Evolutionary conservation across 2,888 invertebrate species (phyloP).

Genomic region (Pterostichus niger): DNA sequence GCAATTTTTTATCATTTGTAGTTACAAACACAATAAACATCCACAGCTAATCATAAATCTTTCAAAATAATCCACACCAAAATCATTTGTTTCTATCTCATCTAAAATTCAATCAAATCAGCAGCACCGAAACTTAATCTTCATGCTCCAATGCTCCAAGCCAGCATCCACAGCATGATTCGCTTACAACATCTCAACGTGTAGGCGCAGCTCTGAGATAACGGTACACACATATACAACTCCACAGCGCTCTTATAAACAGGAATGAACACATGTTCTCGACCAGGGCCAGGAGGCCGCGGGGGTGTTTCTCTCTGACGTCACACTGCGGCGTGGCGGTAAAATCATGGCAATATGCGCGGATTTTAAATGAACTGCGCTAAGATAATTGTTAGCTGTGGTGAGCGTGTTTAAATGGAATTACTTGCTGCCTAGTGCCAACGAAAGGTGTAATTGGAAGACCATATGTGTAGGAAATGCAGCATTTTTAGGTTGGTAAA

Average conservation of each 20-base stretch:
- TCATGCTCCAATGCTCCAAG: not conserved
- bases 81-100: not conserved
- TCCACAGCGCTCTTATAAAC: constrained; percentile 20
- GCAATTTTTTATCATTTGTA: too few relatives aligned
- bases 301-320: constrained; percentile 27
- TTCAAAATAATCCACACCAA: not conserved
- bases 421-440: not conserved
- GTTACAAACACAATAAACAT: too few relatives aligned
- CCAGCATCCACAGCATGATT: constrained; percentile 24
- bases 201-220: constrained; percentile 60
- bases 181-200: constrained; percentile 38
- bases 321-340: constrained; percentile 42
- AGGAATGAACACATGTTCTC: constrained; percentile 47
- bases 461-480: constrained; percentile 46
- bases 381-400: constrained; percentile 30
- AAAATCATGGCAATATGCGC: constrained; percentile 49
- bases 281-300: not conserved
- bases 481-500: constrained; percentile 35
- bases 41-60: too few relatives aligned
- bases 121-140: constrained; percentile 10
- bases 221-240: constrained; percentile 54
- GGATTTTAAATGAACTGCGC: constrained; percentile 34
- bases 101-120: constrained; percentile 16
- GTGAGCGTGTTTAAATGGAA: constrained; percentile 25
- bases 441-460: constrained; percentile 19